Conservation (phyloP, 2,113 vertebrate species). For the Crotalus helleri region DNA sequence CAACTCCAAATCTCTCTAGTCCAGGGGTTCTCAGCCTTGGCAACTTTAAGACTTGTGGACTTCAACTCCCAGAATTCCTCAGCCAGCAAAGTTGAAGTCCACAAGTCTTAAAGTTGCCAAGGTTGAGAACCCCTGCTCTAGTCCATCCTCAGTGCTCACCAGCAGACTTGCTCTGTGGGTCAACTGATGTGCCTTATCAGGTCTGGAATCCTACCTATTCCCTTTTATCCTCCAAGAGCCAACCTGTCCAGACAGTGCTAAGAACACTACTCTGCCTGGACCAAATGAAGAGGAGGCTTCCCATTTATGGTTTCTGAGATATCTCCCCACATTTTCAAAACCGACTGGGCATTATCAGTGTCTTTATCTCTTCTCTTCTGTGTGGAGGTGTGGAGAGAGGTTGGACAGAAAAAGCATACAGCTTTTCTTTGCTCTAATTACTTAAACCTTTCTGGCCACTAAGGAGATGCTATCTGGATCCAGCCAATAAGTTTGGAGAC, state of each 20-base stretch:
- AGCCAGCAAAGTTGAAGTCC: too few relatives aligned
- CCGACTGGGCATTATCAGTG: background rate
- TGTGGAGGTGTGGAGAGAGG: background rate
- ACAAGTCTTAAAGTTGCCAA: too few relatives aligned
- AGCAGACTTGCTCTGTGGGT: background rate
- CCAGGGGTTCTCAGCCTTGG: too few relatives aligned
- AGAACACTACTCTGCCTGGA: background rate
- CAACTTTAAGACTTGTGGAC: too few relatives aligned
- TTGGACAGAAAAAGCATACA: background rate
- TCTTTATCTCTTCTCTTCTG: background rate
- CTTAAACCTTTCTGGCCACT: background rate
- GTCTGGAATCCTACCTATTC: background rate
- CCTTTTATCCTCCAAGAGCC: background rate
- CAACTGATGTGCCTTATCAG: background rate
- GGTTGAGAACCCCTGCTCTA: too few relatives aligned
- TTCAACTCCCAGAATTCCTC: too few relatives aligned
- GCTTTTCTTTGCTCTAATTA: background rate
- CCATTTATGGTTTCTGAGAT: too few relatives aligned
- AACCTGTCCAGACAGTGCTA: background rate
- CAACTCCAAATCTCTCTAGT: background rate
- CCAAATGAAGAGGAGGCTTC: background rate
- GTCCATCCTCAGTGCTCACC: too few relatives aligned
- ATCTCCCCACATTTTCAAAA: background rate
- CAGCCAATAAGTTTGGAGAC: background rate
- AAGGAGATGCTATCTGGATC: background rate